Evolutionary conservation across 1,140 invertebrate species (phyloP).

Genomic region (Aphidius gifuensis): DNA sequence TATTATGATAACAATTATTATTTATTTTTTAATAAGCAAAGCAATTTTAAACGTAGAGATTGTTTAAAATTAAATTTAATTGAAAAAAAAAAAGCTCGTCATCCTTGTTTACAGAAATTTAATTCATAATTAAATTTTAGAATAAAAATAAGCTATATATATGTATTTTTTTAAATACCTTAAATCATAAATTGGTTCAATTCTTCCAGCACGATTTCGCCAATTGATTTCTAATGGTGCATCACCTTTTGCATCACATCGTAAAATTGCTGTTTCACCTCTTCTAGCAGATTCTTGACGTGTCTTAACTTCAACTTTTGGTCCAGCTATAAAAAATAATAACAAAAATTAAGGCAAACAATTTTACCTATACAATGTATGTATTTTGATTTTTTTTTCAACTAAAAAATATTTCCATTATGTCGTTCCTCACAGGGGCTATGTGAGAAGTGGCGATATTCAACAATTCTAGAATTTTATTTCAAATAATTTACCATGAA

Average conservation of each 20-base stretch:
- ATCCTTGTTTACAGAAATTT: too few relatives aligned
- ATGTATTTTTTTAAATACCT: conserved; percentile 32
- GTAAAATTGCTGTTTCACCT: conserved; percentile 55
- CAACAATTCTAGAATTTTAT: too few relatives aligned
- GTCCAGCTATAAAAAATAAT: conserved; percentile 42
- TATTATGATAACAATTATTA: too few relatives aligned
- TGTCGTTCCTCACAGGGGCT: too few relatives aligned
- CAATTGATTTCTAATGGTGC: conserved; percentile 62
- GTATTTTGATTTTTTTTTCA: conserved; percentile 11
- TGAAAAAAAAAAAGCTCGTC: too few relatives aligned
- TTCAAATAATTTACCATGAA: conserved; percentile 60
- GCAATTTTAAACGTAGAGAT: too few relatives aligned
- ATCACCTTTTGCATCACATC: conserved; percentile 64
- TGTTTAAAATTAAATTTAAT: too few relatives aligned
- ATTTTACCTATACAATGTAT: neutral
- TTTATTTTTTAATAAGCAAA: too few relatives aligned
- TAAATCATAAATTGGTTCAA: conserved; percentile 56
- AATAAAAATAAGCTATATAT: too few relatives aligned
- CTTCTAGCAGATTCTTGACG: conserved; percentile 52
- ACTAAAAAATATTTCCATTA: too few relatives aligned
- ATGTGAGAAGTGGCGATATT: too few relatives aligned
- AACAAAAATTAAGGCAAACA: neutral
- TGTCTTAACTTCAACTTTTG: conserved; percentile 48
- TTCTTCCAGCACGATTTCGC: conserved; percentile 52
- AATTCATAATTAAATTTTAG: too few relatives aligned